These are phyloP conservation scores for Eilema griseolum DNA, from an alignment of 2,888 invertebrate genomes.

Conservation along the genomic window DNA sequence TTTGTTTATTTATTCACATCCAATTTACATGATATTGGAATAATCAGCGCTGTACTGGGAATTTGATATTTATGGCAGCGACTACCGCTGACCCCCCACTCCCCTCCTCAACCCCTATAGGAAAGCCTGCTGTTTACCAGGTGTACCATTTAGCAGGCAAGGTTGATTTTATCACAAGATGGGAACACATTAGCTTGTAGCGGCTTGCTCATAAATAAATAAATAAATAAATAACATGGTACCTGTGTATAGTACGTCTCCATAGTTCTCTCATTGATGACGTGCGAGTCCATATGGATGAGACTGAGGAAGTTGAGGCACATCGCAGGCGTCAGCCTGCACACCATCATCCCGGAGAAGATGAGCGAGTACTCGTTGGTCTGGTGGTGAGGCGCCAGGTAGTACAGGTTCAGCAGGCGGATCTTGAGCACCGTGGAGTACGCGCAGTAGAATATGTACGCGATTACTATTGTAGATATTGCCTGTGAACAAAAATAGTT, in stretches of 20 bases:
- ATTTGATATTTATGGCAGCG: no score
- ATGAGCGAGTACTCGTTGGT: slow-evolving; percentile 99
- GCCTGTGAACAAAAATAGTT: slow-evolving; percentile 86
- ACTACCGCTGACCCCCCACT: no score
- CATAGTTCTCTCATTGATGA: slow-evolving; percentile 92
- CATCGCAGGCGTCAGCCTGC: slow-evolving; percentile 98
- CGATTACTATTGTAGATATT: slow-evolving; percentile 95
- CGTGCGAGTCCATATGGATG: slow-evolving; percentile 99
- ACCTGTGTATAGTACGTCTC: slow-evolving; percentile 99
- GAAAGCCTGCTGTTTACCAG: no score
- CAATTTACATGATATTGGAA: no score
- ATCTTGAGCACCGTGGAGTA: slow-evolving; percentile 99
- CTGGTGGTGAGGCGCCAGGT: slow-evolving; percentile 98
- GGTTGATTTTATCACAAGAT: no score
- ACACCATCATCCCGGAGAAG: slow-evolving; percentile 99
- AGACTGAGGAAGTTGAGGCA: slow-evolving; percentile 99
- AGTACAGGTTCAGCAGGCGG: slow-evolving; percentile 97
- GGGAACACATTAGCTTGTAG: no score
- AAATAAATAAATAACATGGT: not conserved
- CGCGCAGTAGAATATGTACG: slow-evolving; percentile 98
- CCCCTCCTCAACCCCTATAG: no score
- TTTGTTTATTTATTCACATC: no score
- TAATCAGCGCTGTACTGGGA: no score
- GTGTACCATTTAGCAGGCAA: no score
- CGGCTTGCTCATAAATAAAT: no score